phyloP scores from a whole-genome alignment of 2,113 vertebrate species.

The Oreochromis aureus region DNA sequence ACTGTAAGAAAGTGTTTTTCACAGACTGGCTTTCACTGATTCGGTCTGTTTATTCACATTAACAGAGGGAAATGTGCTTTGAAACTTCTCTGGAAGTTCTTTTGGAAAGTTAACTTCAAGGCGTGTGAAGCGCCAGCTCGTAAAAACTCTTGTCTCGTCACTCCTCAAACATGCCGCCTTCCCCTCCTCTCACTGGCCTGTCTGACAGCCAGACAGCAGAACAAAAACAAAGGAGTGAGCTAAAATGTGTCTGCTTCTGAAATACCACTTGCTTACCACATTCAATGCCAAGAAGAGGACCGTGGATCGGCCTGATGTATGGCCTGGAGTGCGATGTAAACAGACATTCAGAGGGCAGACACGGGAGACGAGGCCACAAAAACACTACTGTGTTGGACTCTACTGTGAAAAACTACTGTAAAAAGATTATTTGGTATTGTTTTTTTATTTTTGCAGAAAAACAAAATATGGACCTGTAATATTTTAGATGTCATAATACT shows the following conservation, averaged over 20 bases:
- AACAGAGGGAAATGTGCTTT: neutral
- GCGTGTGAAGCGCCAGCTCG: neutral
- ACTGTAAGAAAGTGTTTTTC: neutral
- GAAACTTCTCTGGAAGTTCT: neutral
- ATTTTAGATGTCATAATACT: neutral
- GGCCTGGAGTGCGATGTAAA: neutral
- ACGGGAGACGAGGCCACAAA: neutral
- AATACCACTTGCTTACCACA: conserved; percentile 26
- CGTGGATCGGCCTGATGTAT: conserved; percentile 24
- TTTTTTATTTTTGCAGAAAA: neutral
- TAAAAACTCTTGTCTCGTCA: conserved; percentile 13
- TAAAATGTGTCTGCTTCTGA: conserved; percentile 1
- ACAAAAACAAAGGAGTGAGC: conserved; percentile 28
- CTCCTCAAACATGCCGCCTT: neutral
- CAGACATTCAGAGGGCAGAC: neutral
- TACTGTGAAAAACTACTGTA: neutral
- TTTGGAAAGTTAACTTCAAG: conserved; percentile 28
- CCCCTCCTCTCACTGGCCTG: neutral
- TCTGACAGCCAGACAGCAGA: conserved; percentile 18
- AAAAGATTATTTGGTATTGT: neutral
- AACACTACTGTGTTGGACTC: neutral
- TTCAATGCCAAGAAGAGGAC: neutral
- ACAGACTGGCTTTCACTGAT: neutral
- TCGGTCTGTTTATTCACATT: neutral
- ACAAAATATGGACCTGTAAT: neutral